Evolutionary conservation across 2,113 vertebrate genomes (phyloP).

Genomic region (Syngnathus scovelli): DNA sequence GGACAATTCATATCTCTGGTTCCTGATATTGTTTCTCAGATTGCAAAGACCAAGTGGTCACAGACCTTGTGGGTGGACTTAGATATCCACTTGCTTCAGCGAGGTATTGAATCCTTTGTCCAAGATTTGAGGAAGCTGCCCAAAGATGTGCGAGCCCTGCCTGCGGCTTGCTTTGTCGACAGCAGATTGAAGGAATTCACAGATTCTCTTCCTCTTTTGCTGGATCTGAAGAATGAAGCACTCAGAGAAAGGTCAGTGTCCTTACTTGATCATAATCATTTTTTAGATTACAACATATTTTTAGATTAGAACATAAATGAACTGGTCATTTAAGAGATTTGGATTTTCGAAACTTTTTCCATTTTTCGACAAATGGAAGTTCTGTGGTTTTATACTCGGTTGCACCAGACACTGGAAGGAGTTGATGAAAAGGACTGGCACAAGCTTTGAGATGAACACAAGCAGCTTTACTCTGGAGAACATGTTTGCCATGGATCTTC

Average conservation of each 20-base stretch:
- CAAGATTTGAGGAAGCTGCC: constrained; percentile 78
- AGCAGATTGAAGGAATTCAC: constrained; percentile 85
- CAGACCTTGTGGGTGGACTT: constrained; percentile 88
- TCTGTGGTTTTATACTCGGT: not conserved
- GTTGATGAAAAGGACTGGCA: constrained; percentile 83
- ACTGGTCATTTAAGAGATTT: too few relatives aligned
- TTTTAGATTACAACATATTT: not conserved
- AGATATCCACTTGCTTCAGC: constrained; percentile 83
- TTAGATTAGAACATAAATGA: too few relatives aligned
- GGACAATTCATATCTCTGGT: not conserved
- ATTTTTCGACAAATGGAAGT: too few relatives aligned
- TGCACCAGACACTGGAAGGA: constrained; percentile 87
- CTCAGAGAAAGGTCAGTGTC: constrained; percentile 82
- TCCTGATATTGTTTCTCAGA: constrained; percentile 58
- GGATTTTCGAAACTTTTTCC: too few relatives aligned
- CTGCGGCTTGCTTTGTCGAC: constrained; percentile 78
- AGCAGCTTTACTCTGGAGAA: constrained; percentile 90
- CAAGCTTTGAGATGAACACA: constrained; percentile 82
- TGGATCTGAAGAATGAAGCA: constrained; percentile 90
- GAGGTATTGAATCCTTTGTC: constrained; percentile 80
- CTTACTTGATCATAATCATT: not conserved
- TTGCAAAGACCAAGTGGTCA: constrained; percentile 86
- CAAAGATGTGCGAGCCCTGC: constrained; percentile 70
- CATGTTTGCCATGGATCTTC: constrained; percentile 94
- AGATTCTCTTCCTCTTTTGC: constrained; percentile 85